These are phyloP conservation scores for Phrynosoma blainvillii DNA, from an alignment of 2,113 vertebrate genomes.

Conservation along the genomic window DNA sequence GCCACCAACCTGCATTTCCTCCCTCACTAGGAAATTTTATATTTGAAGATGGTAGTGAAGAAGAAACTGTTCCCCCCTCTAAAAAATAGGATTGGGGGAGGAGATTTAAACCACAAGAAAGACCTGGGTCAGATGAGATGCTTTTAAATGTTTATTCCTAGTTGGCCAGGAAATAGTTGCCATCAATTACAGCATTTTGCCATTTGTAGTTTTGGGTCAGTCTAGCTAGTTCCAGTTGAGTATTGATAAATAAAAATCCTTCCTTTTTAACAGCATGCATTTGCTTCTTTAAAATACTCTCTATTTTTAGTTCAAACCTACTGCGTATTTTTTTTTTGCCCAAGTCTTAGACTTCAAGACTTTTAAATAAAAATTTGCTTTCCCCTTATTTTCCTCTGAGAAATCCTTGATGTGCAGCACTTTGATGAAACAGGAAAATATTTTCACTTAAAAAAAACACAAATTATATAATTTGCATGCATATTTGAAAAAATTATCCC, in stretches of 20 bases:
- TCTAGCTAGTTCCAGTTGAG: neutral
- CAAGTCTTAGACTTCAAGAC: neutral
- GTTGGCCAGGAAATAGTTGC: neutral
- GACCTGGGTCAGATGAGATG: neutral
- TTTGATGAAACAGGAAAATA: neutral
- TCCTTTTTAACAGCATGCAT: neutral
- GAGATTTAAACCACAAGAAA: neutral
- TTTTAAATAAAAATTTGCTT: neutral
- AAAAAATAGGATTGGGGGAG: neutral
- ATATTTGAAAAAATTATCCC: neutral
- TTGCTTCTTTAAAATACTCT: neutral
- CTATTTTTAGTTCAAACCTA: neutral
- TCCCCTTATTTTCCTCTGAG: neutral
- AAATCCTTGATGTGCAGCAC: neutral
- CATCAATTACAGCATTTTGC: neutral
- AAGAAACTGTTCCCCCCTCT: neutral
- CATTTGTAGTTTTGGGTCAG: neutral
- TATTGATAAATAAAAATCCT: neutral
- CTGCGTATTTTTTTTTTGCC: too few species aligned
- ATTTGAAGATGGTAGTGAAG: neutral
- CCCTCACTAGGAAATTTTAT: neutral
- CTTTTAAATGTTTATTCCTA: neutral
- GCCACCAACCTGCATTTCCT: neutral
- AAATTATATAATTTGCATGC: neutral
- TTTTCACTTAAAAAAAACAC: neutral